Evolutionary conservation across 30 jellyfish, hydroid and myxozoan species (phyloP).

Genomic region (Phacellophora camtschatica): DNA sequence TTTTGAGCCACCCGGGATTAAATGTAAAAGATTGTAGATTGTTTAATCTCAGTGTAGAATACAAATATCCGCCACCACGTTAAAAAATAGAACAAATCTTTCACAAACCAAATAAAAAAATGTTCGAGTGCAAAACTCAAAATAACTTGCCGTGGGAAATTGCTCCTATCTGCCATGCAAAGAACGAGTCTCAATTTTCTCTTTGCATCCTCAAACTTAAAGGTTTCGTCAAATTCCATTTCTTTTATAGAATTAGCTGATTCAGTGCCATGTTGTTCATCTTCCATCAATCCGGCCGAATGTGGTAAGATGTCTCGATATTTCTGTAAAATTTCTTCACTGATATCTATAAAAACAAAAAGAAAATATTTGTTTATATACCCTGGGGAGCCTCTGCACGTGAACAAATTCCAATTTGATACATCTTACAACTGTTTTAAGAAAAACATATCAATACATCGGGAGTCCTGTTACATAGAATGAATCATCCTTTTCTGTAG

Average conservation of each 20-base stretch:
- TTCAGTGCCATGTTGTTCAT: constrained; percentile 55
- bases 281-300: constrained; percentile 84
- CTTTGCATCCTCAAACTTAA: constrained; percentile 93
- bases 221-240: constrained; percentile 74
- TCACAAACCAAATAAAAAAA: not conserved
- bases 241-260: constrained; percentile 16
- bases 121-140: not conserved
- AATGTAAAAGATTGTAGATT: too few relatives aligned
- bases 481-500: too few relatives aligned
- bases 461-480: too few relatives aligned
- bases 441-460: too few relatives aligned
- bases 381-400: too few relatives aligned
- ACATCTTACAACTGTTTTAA: too few relatives aligned
- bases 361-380: too few relatives aligned
- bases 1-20: too few relatives aligned
- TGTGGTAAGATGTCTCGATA: constrained; percentile 70
- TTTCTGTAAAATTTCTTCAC: constrained; percentile 88
- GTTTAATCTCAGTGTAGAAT: too few relatives aligned
- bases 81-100: too few relatives aligned
- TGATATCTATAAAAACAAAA: constrained; percentile 41
- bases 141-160: constrained; percentile 73
- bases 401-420: too few relatives aligned
- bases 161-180: constrained; percentile 87
- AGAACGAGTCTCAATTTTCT: constrained; percentile 84
- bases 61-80: too few relatives aligned